phyloP scores from a whole-genome alignment of 2,113 vertebrate species.

The Xiphophorus maculatus region DNA sequence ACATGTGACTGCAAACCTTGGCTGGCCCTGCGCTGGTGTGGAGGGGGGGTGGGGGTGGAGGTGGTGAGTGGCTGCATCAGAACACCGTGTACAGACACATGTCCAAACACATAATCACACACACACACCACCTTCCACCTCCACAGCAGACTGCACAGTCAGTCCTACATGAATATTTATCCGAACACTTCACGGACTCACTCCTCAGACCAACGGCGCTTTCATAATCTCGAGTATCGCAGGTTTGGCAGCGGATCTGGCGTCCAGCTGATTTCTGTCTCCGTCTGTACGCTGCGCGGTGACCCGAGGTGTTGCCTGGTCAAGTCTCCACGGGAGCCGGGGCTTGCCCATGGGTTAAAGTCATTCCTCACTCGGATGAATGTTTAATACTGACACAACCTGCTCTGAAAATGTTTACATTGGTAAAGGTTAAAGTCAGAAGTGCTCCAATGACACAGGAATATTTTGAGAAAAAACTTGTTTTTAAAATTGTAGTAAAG shows the following conservation, averaged over 20 bases:
- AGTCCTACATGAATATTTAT: constrained; percentile 67
- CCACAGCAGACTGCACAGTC: constrained; percentile 66
- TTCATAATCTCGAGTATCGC: constrained; percentile 24
- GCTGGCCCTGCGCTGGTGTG: constrained; percentile 46
- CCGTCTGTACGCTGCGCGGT: constrained; percentile 44
- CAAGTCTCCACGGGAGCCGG: constrained; percentile 24
- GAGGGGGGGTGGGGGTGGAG: constrained; percentile 5
- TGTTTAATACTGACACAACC: constrained; percentile 29
- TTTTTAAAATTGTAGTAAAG: not conserved
- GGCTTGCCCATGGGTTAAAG: constrained; percentile 22
- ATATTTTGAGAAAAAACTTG: not conserved
- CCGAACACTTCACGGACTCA: constrained; percentile 46
- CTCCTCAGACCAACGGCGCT: constrained; percentile 32
- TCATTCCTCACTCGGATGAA: constrained; percentile 18
- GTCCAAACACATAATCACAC: constrained; percentile 52
- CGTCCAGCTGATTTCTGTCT: constrained; percentile 41
- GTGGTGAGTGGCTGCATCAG: constrained; percentile 64
- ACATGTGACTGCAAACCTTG: constrained; percentile 41
- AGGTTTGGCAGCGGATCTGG: constrained; percentile 24
- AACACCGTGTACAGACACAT: constrained; percentile 64
- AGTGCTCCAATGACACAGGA: not conserved
- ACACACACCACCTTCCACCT: constrained; percentile 57
- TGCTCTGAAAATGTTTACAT: not conserved
- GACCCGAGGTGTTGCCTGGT: constrained; percentile 39
- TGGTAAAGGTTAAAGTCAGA: constrained; percentile 7